Percentiles rank a stretch among this genome's conserved stretches.
These are phyloP conservation scores for Epinotia bilunana DNA, from an alignment of 2,888 invertebrate genomes.

Conservation along the genomic window DNA sequence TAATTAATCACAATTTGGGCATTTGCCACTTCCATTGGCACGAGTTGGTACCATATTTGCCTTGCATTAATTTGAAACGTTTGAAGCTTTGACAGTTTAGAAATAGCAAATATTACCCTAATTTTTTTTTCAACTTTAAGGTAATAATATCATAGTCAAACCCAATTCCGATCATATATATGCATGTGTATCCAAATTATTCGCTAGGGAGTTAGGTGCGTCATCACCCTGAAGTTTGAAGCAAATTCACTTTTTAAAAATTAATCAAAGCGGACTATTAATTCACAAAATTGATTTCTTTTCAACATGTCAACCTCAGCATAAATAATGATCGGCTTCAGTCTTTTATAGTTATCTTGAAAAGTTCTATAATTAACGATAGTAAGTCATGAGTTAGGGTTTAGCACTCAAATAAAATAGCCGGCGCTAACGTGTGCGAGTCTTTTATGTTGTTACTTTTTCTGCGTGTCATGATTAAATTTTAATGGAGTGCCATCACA, in stretches of 20 bases:
- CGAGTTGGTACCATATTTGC: background rate
- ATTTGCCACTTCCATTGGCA: background rate
- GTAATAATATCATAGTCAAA: background rate
- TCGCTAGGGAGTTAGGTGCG: background rate
- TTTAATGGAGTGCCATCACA: constrained; percentile 13
- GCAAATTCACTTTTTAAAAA: background rate
- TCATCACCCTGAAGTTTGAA: too few species aligned
- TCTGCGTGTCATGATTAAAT: constrained; percentile 7
- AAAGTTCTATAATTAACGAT: background rate
- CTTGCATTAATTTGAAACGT: background rate
- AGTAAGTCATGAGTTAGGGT: background rate
- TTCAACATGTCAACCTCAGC: background rate
- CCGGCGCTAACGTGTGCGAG: background rate
- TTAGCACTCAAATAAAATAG: background rate
- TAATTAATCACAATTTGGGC: background rate
- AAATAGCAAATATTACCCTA: background rate
- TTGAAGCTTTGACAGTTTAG: background rate
- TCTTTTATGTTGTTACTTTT: background rate
- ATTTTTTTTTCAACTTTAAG: background rate
- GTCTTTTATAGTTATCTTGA: background rate
- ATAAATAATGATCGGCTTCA: background rate
- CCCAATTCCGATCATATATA: background rate
- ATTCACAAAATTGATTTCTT: background rate
- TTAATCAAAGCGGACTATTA: background rate
- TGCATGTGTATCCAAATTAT: background rate